Base-by-base conservation (phyloP, 2,888 invertebrate genomes). In the Agonopterix arenella region DNA sequence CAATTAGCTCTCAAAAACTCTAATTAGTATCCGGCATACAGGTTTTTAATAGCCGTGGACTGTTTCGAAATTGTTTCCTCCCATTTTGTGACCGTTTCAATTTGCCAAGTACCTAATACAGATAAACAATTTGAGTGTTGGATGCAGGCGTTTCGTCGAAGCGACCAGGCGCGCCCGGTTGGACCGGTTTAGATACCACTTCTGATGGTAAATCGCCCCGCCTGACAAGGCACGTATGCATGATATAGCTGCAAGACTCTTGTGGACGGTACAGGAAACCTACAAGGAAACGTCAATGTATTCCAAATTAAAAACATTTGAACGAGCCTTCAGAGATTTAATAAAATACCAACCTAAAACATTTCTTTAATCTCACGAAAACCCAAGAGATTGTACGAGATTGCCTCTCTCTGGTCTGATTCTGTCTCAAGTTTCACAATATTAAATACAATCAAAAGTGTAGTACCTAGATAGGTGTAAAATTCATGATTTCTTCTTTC, bases 151-250 rank as follows among this genome's bases (percentile, higher is more conserved):
- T 73, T 77, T 77, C 72, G 74, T 69, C 70, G 75, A 66, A 70
- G 71, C 70, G 66, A 64, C 67, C 67, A 65, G 64, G 62, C 59
- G 57, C 64, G 66, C 67, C 85, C 80, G 73, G 86, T 83, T 62
- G 58, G 74, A 86, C 88, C 86, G 86, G 88, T 88, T 85, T 80
- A 56, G 62, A 70, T 66, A 71, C 82, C 73, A 77, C 81, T 80
- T 72, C 81, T 79, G 83, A 80, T 81, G 80, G 76, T 82, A 82
- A 83, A 88, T 86, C 80, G 84, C 80, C 79, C 75, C 80, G 78
- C 67, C 75, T 81, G 82, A 83, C 83, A 79, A 80, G 69, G 60
- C 73, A 74, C 72, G 68, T 70, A 53, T 49, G 47, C 51, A 44
- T 49, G 49, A 49, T 49, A 47, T 49, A 49, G 47, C 46, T 45